These are phyloP conservation scores for Paralichthys olivaceus DNA, from an alignment of 2,113 vertebrate species.

Conservation along the genomic window DNA sequence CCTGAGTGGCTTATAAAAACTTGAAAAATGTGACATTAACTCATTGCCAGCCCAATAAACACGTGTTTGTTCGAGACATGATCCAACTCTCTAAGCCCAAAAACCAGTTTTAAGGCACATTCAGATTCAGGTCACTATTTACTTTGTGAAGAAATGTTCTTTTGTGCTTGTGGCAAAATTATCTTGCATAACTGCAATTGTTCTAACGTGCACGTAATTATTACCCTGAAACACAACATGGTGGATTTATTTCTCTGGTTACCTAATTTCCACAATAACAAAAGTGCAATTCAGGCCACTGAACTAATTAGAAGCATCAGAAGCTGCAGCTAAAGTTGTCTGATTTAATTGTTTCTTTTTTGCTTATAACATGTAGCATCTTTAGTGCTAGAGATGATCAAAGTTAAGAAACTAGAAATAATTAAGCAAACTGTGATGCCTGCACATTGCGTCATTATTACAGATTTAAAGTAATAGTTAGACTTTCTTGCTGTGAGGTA, in stretches of 20 bases:
- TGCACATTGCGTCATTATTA: too few relatives aligned
- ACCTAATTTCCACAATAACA: constrained; percentile 49
- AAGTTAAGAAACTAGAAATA: too few relatives aligned
- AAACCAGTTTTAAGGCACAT: constrained; percentile 24
- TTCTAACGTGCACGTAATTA: constrained; percentile 45
- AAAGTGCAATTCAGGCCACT: constrained; percentile 45
- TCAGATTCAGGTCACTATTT: constrained; percentile 2
- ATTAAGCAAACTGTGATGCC: too few relatives aligned
- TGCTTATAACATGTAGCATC: constrained; percentile 9
- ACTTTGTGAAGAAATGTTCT: constrained; percentile 24
- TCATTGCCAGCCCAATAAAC: constrained; percentile 25
- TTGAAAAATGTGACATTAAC: constrained; percentile 44
- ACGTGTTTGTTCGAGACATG: constrained; percentile 15
- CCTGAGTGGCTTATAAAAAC: constrained; percentile 42
- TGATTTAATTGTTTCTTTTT: constrained; percentile 31
- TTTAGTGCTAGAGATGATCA: too few relatives aligned
- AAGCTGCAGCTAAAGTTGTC: constrained; percentile 19
- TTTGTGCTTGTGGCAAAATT: constrained; percentile 25
- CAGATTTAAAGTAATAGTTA: neutral
- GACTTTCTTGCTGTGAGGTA: neutral
- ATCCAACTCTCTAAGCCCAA: constrained; percentile 12
- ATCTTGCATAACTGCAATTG: constrained; percentile 55
- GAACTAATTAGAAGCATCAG: constrained; percentile 61
- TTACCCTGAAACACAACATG: constrained; percentile 33
- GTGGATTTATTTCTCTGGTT: neutral